A percentile compares a stretch with the other conserved stretches of the same genome.
phyloP scores from a whole-genome alignment of 2,888 invertebrate genomes.

The Phytoseiulus persimilis region DNA sequence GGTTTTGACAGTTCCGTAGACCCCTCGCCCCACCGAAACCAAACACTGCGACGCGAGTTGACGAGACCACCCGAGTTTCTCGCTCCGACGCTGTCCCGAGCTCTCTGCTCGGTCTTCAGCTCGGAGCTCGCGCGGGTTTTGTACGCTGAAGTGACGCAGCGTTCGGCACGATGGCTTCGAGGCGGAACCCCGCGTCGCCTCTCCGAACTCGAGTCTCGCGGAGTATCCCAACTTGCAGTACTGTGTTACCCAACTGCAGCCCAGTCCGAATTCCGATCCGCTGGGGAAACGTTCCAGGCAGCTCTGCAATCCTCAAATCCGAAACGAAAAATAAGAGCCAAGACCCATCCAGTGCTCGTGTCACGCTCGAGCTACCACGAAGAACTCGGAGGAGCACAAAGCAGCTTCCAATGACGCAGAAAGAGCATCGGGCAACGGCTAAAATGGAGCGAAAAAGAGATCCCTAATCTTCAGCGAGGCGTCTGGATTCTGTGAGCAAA shows the following conservation, averaged over 20 bases:
- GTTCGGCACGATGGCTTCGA: background rate
- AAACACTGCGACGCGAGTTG: background rate
- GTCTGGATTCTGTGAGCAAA: background rate
- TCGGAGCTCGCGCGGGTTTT: background rate
- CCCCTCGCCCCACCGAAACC: background rate
- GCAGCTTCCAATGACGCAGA: background rate
- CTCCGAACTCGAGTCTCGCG: too few relatives aligned
- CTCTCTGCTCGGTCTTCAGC: background rate
- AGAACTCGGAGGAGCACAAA: background rate
- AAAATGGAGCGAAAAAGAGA: background rate
- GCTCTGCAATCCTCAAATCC: too few relatives aligned
- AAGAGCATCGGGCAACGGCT: background rate
- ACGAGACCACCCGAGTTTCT: background rate
- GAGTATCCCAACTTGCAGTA: too few relatives aligned
- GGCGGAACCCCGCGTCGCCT: too few relatives aligned
- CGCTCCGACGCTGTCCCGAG: background rate
- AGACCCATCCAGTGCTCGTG: background rate
- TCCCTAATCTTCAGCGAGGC: background rate
- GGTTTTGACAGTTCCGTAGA: background rate
- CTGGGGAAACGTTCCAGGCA: too few relatives aligned
- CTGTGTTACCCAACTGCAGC: too few relatives aligned
- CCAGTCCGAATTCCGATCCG: too few relatives aligned
- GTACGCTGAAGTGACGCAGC: background rate
- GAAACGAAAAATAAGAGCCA: too few relatives aligned
- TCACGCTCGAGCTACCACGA: background rate